These are phyloP conservation scores for Agriotes lineatus DNA, from an alignment of 2,888 invertebrate genomes.

Conservation along the genomic window DNA sequence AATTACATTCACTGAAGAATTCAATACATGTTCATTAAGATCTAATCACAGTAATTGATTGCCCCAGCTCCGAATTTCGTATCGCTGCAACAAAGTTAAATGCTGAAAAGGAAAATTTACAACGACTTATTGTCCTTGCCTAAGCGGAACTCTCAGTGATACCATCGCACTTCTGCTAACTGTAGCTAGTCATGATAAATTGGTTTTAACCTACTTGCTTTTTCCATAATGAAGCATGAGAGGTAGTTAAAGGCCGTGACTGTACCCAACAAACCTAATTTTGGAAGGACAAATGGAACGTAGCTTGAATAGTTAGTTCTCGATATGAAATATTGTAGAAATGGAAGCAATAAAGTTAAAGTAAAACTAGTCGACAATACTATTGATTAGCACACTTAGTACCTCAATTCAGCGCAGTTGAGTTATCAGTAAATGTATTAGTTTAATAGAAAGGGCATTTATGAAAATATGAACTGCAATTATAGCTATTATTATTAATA, in stretches of 20 bases:
- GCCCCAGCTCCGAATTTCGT: conserved; percentile 30
- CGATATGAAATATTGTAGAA: too few relatives aligned
- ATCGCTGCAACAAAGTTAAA: conserved; percentile 28
- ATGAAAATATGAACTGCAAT: too few relatives aligned
- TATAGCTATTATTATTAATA: too few relatives aligned
- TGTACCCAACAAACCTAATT: not conserved
- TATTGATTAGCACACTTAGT: too few relatives aligned
- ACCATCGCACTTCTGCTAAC: conserved; percentile 29
- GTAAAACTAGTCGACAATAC: too few relatives aligned
- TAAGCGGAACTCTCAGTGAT: conserved; percentile 23
- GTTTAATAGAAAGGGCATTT: too few relatives aligned
- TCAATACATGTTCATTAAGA: conserved; percentile 46
- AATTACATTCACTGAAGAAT: conserved; percentile 43
- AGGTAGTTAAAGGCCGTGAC: not conserved
- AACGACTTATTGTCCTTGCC: conserved; percentile 31
- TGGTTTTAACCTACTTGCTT: conserved; percentile 21
- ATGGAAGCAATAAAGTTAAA: too few relatives aligned
- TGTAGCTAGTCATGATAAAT: conserved; percentile 30
- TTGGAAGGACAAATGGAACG: conserved; percentile 6
- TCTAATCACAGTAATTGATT: conserved; percentile 45
- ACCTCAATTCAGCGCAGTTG: too few relatives aligned
- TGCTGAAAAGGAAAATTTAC: conserved; percentile 34
- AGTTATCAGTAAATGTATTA: too few relatives aligned
- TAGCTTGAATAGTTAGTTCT: too few relatives aligned
- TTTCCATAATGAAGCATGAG: not conserved